Conservation (phyloP, 2,888 invertebrate genomes). For the Hyalella azteca region DNA sequence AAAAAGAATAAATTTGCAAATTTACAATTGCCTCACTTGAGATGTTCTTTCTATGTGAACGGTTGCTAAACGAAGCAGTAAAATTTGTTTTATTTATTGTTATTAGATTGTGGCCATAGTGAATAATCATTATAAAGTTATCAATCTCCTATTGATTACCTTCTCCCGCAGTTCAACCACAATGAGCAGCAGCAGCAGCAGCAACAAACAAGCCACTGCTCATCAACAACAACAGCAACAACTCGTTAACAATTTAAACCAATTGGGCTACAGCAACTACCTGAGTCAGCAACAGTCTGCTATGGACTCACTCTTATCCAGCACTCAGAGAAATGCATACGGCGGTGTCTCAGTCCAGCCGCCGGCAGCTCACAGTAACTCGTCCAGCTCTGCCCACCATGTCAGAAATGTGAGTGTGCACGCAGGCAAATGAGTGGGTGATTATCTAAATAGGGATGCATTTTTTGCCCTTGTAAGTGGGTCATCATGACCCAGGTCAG, state of each 20-base stretch:
- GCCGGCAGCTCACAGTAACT: conserved; percentile 4
- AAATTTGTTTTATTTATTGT: too few relatives aligned
- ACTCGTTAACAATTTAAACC: conserved; percentile 15
- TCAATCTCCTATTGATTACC: too few relatives aligned
- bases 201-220: not conserved
- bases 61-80: too few relatives aligned
- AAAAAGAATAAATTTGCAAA: too few relatives aligned
- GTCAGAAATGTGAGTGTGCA: not conserved
- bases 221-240: not conserved
- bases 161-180: conserved; percentile 13
- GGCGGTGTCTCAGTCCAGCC: not conserved
- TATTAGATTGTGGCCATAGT: too few relatives aligned
- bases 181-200: conserved; percentile 8
- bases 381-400: not conserved
- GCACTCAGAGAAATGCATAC: not conserved
- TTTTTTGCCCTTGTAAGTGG: too few relatives aligned
- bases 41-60: too few relatives aligned
- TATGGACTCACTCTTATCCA: not conserved
- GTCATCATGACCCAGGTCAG: too few relatives aligned
- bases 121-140: too few relatives aligned
- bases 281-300: conserved; percentile 34
- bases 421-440: too few relatives aligned
- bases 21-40: too few relatives aligned
- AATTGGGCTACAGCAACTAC: conserved; percentile 33
- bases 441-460: too few relatives aligned